These are phyloP conservation scores for Sebastes taczanowskii DNA, from an alignment of 2,797 vertebrate species.

Conservation along the genomic window DNA sequence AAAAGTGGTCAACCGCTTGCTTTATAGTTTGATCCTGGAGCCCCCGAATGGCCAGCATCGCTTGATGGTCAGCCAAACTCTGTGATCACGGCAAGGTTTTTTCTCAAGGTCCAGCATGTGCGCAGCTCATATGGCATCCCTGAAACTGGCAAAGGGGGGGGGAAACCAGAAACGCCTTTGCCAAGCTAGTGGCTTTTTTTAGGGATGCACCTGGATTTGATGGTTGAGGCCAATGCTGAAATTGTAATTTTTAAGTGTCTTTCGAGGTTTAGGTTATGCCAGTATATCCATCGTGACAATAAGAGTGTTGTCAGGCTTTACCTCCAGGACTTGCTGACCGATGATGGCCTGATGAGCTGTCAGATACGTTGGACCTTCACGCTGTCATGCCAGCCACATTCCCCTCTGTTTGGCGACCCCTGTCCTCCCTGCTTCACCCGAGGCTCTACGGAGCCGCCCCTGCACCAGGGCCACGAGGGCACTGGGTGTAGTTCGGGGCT, in stretches of 20 bases:
- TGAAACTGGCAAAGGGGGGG: background rate
- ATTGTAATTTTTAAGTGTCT: background rate
- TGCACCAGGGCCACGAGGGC: conserved; percentile 44
- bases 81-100: conserved; percentile 37
- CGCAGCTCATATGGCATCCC: background rate
- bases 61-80: conserved; percentile 30
- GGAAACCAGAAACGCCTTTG: background rate
- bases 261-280: background rate
- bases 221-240: background rate
- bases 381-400: conserved; percentile 40
- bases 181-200: background rate
- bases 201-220: background rate
- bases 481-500: conserved; percentile 60
- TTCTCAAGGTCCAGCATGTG: conserved; percentile 30
- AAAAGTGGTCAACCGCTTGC: conserved; percentile 45
- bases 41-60: conserved; percentile 23
- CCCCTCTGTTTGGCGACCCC: conserved; percentile 13
- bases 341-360: conserved; percentile 56
- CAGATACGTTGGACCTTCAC: conserved; percentile 59
- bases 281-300: conserved; percentile 39
- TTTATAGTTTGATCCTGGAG: conserved; percentile 37
- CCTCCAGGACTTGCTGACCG: conserved; percentile 37
- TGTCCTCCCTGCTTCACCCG: conserved; percentile 31
- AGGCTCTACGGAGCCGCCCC: conserved; percentile 29
- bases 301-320: conserved; percentile 38